Percentiles rank a stretch among this genome's conserved stretches.
Evolutionary conservation across 1,140 invertebrate species (phyloP).

Genomic region (Apocrypta bakeri): DNA sequence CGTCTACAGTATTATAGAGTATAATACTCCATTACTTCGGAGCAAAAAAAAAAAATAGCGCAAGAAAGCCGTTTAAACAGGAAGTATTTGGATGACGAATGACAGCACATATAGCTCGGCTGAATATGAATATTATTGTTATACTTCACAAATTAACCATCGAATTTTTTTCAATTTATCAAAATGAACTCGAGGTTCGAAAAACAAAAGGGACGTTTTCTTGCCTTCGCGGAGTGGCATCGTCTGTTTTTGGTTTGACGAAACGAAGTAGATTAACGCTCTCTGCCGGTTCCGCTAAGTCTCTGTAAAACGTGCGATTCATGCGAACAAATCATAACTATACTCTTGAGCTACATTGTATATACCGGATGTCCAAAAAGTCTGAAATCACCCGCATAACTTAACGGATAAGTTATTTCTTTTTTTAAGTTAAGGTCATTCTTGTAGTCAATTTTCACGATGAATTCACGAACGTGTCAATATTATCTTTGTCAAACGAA

Average conservation of each 20-base stretch:
- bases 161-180: background rate
- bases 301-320: constrained; percentile 69
- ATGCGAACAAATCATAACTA: constrained; percentile 60
- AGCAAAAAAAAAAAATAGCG: constrained; percentile 5
- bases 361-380: no score
- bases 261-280: constrained; percentile 71
- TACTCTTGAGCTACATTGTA: no score
- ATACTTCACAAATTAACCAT: constrained; percentile 24
- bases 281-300: constrained; percentile 69
- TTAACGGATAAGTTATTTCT: no score
- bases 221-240: constrained; percentile 71
- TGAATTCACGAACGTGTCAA: no score
- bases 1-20: background rate
- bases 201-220: constrained; percentile 65
- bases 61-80: background rate
- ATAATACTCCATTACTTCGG: no score
- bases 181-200: background rate
- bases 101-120: background rate
- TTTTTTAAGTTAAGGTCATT: no score
- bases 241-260: constrained; percentile 69
- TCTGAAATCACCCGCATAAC: no score
- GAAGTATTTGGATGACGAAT: background rate
- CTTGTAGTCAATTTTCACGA: no score
- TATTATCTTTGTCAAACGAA: no score
- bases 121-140: constrained; percentile 4